Evolutionary conservation across 2,888 invertebrate genomes (phyloP).

Genomic region (Apotomis capreana): DNA sequence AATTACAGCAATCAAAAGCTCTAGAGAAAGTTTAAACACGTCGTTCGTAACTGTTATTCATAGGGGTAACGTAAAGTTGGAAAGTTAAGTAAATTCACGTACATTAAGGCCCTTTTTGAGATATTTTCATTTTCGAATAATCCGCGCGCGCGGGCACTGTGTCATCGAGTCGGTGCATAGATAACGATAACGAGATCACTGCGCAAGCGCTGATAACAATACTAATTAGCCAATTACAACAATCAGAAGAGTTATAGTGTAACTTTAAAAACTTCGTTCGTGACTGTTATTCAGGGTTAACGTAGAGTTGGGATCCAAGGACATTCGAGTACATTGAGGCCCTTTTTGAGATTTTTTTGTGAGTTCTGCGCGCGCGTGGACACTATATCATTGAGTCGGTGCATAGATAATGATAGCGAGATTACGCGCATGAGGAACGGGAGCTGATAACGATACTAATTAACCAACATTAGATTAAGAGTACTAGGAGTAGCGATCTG

Average conservation of each 20-base stretch:
- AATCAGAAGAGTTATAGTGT: background rate
- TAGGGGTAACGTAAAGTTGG: too few relatives aligned
- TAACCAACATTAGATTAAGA: background rate
- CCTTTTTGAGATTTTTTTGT: too few relatives aligned
- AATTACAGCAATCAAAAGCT: background rate
- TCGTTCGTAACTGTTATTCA: too few relatives aligned
- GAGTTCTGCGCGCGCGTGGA: constrained; percentile 35
- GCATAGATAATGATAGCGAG: constrained; percentile 66
- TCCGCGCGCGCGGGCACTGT: constrained; percentile 44
- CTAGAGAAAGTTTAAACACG: too few relatives aligned
- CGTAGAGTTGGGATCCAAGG: too few relatives aligned
- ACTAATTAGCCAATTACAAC: background rate
- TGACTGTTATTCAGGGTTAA: too few relatives aligned
- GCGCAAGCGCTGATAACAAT: constrained; percentile 47
- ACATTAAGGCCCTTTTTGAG: too few relatives aligned
- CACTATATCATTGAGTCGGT: constrained; percentile 56
- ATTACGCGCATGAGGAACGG: constrained; percentile 48
- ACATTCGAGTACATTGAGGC: too few relatives aligned
- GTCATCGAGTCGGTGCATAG: constrained; percentile 62
- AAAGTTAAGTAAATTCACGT: too few relatives aligned
- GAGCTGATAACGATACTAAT: constrained; percentile 40
- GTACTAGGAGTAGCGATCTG: too few relatives aligned
- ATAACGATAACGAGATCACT: constrained; percentile 61
- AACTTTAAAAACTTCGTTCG: too few relatives aligned
- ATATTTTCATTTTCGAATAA: too few relatives aligned